Percentiles rank a stretch among this genome's conserved stretches.
These are phyloP conservation scores for Seriola dumerili DNA, from an alignment of 2,113 vertebrate genomes.

Conservation along the genomic window DNA sequence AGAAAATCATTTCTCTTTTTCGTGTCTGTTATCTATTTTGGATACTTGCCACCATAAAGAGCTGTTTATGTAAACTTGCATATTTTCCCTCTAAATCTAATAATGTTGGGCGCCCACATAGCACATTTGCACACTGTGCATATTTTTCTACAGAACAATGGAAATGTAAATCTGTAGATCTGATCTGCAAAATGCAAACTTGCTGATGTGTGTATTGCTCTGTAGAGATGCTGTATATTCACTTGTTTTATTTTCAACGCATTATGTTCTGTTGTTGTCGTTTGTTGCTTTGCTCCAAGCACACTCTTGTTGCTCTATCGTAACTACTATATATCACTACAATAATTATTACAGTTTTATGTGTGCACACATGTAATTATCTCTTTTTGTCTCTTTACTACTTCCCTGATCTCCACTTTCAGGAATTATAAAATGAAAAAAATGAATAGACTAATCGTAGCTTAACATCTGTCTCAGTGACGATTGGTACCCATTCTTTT, in stretches of 20 bases:
- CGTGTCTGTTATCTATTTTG: slow-evolving; percentile 22
- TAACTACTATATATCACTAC: not conserved
- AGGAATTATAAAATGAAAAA: not conserved
- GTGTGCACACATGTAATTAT: slow-evolving; percentile 2
- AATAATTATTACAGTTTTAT: not conserved
- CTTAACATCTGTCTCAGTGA: slow-evolving; percentile 13
- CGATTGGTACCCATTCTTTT: not conserved
- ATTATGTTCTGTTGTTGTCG: not conserved
- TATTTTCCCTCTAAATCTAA: slow-evolving; percentile 34
- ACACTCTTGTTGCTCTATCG: not conserved
- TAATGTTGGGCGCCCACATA: not conserved
- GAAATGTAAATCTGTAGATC: slow-evolving; percentile 22
- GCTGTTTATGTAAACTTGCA: slow-evolving; percentile 27
- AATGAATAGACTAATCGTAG: not conserved
- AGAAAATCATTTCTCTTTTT: not conserved
- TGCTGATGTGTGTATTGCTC: slow-evolving; percentile 27
- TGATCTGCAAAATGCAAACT: slow-evolving; percentile 39
- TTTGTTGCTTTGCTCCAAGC: not conserved
- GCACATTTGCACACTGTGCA: slow-evolving; percentile 14
- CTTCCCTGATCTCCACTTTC: not conserved
- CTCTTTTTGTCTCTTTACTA: not conserved
- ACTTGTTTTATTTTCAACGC: not conserved
- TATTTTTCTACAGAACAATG: slow-evolving; percentile 20
- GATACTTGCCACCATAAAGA: slow-evolving; percentile 5
- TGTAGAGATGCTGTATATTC: slow-evolving; percentile 1